phyloP scores from a whole-genome alignment of 2,888 invertebrate genomes.

The Vandiemenella viatica region DNA sequence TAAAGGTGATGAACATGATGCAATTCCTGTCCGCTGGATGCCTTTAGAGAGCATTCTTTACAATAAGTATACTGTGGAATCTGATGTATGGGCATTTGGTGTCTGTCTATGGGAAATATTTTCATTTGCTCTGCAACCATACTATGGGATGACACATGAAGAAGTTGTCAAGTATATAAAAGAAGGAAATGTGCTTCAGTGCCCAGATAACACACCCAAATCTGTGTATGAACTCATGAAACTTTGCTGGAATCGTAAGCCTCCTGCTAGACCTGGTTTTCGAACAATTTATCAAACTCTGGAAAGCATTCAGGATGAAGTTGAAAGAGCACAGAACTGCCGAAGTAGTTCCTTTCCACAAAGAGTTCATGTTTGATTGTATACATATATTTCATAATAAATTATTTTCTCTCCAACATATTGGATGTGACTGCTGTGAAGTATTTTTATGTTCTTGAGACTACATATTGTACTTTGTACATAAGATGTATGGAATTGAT shows the following conservation, averaged over 20 bases:
- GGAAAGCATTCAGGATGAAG: slow-evolving; percentile 42
- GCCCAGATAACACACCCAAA: slow-evolving; percentile 79
- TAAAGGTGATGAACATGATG: slow-evolving; percentile 88
- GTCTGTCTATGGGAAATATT: slow-evolving; percentile 95
- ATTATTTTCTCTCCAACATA: too few species aligned
- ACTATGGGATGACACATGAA: slow-evolving; percentile 93
- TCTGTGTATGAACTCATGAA: slow-evolving; percentile 84
- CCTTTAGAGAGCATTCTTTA: slow-evolving; percentile 90
- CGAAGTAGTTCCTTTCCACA: slow-evolving; percentile 12
- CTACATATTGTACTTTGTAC: too few species aligned
- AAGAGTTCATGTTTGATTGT: slow-evolving; percentile 14
- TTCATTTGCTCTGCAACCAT: slow-evolving; percentile 89
- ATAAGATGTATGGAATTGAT: too few species aligned
- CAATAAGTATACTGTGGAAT: slow-evolving; percentile 89
- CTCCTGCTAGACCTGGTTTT: slow-evolving; percentile 74
- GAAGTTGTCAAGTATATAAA: slow-evolving; percentile 90
- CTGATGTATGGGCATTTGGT: slow-evolving; percentile 96
- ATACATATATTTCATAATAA: too few species aligned
- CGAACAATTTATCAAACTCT: slow-evolving; percentile 63
- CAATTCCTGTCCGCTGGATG: slow-evolving; percentile 97
- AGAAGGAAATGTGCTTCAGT: slow-evolving; percentile 78
- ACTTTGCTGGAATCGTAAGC: slow-evolving; percentile 81
- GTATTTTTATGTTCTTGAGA: too few species aligned
- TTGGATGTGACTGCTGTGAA: too few species aligned
- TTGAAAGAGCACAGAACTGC: slow-evolving; percentile 21